Evolutionary conservation across 2,888 invertebrate species (phyloP).

Genomic region (Hypercompe scribonia): DNA sequence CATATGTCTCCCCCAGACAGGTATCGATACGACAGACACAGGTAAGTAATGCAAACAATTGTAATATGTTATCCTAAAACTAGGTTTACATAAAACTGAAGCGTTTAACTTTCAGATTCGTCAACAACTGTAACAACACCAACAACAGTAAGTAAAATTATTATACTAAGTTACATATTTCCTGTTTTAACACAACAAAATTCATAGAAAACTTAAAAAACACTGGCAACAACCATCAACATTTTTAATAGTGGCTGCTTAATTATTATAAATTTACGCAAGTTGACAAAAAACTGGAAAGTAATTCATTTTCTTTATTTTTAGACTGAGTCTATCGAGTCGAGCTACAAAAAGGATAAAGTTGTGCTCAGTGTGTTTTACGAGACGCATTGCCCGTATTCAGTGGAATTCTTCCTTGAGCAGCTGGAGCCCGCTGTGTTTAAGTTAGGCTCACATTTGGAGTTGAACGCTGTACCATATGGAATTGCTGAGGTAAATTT

Average conservation of each 20-base stretch:
- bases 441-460: constrained; percentile 85
- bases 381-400: constrained; percentile 93
- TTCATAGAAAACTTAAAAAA: too few relatives aligned
- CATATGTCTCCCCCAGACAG: neutral
- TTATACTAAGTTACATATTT: neutral
- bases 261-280: too few relatives aligned
- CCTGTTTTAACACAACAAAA: neutral
- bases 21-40: neutral
- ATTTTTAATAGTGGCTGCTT: too few relatives aligned
- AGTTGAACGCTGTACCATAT: constrained; percentile 90
- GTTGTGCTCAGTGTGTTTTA: constrained; percentile 86
- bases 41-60: neutral
- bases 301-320: constrained; percentile 14
- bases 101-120: neutral
- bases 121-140: neutral
- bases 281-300: too few relatives aligned
- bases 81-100: too few relatives aligned
- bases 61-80: too few relatives aligned
- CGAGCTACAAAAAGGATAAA: constrained; percentile 35
- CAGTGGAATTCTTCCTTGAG: constrained; percentile 89
- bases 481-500: constrained; percentile 90
- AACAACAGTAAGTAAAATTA: neutral
- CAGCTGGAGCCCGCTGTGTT: constrained; percentile 89
- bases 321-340: constrained; percentile 22
- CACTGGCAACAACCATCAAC: too few relatives aligned